A percentile compares a stretch with the other conserved stretches of the same genome.
Conservation (phyloP, 1,140 invertebrate genomes). For the Drosophila ananassae region DNA sequence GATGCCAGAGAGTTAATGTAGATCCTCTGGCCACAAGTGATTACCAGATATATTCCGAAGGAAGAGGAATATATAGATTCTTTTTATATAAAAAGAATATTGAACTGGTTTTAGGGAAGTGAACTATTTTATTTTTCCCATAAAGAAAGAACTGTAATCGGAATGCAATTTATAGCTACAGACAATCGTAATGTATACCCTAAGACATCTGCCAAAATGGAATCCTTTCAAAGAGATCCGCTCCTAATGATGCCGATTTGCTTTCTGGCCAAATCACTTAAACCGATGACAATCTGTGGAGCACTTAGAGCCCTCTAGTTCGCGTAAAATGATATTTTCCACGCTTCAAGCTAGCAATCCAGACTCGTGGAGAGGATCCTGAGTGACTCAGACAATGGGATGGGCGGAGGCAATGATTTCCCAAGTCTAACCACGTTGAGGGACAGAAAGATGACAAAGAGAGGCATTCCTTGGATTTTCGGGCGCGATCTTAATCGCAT, state of each 20-base stretch:
- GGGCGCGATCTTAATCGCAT: slow-evolving; percentile 46
- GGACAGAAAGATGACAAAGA: slow-evolving; percentile 47
- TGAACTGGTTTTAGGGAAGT: neutral
- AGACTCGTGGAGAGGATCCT: neutral
- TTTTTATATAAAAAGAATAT: no score
- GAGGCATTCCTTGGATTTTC: slow-evolving; percentile 25
- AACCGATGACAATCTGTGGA: slow-evolving; percentile 42
- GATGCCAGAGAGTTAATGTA: slow-evolving; percentile 6
- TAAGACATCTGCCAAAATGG: slow-evolving; percentile 22
- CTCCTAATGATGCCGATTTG: slow-evolving; percentile 17
- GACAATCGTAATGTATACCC: neutral
- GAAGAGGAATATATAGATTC: neutral
- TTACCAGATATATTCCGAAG: neutral
- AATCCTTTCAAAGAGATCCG: slow-evolving; percentile 47
- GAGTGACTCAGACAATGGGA: slow-evolving; percentile 7
- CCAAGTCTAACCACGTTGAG: slow-evolving; percentile 45
- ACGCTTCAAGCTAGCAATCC: slow-evolving; percentile 31
- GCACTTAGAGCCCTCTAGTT: slow-evolving; percentile 29
- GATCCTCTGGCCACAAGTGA: neutral
- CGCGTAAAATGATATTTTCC: slow-evolving; percentile 63
- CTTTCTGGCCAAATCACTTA: slow-evolving; percentile 48
- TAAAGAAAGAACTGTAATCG: neutral
- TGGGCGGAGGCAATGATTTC: slow-evolving; percentile 35
- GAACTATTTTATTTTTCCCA: no score
- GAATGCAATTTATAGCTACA: neutral